Evolutionary conservation across 2,888 invertebrate genomes (phyloP), one percentile per base, ranked within the genome.

Genomic region (Oxyteleia sp.): DNA sequence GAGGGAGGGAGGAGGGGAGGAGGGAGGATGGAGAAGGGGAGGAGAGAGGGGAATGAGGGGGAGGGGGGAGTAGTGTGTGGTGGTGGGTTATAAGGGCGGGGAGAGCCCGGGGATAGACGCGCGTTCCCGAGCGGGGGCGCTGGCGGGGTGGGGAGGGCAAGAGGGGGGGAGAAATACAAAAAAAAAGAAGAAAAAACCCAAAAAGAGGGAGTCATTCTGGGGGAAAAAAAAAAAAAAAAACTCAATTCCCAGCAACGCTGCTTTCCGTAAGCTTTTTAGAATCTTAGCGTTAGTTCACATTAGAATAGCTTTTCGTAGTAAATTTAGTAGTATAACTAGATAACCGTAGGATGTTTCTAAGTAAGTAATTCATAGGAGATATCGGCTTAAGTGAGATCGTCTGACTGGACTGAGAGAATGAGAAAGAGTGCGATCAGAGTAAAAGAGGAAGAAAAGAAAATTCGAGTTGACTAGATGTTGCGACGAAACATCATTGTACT

Each of bases 271-370:
- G 90, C 90, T 91, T 90, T 90, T 84, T 90, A 90, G 90, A 87
- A 85, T 87, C 87, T 80, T 89, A 87, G 89, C 86, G 84, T 78
- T 90, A 89, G 88, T 86, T 87, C 85, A 87, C 87, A 85, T 88
- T 90, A 90, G 90, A 88, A 78, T 89, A 90, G 90, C 85, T 85
- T 85, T 82, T 84, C 82, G 79, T 84, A 84, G 81, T 84, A 81
- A 74, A 69, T 59, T 82, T 84, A 85, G 84, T 80, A 63, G 79
- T 80, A 86, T 61, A 84, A 51, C 47, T 84, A 86, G 81, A 59
- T 75, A 75, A 86, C 87, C 85, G 86, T 92, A 92, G 91, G 87
- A 87, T 91, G 92, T 91, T 92, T 92, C 90, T 91, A 92, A 92
- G 88, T 88, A 90, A 89, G 84, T 89, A 84, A 85, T 72, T 71